Conservation (phyloP, 37 sponge, comb jelly and placozoan genomes). For the Dysidea cf. avara region DNA sequence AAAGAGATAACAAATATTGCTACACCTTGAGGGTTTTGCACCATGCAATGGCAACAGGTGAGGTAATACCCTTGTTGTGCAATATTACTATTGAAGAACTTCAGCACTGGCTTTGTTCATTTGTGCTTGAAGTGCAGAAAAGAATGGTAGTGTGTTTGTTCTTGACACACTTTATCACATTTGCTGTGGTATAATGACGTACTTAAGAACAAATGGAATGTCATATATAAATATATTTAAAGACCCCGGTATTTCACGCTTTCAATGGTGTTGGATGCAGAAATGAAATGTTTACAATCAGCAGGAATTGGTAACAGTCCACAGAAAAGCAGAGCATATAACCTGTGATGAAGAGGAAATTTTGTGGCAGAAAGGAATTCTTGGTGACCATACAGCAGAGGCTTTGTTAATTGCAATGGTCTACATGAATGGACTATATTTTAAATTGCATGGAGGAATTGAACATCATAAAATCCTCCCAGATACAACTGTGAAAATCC, state of each 20-base stretch:
- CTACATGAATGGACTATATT: constrained; percentile 10
- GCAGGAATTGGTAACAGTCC: neutral
- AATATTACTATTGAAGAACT: no score
- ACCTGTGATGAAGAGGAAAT: constrained; percentile 25
- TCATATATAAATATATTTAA: no score
- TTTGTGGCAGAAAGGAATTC: constrained; percentile 38
- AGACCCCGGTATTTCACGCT: constrained; percentile 13
- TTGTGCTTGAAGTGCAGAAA: no score
- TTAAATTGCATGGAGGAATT: constrained; percentile 29
- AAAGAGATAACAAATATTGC: no score
- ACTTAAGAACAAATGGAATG: no score
- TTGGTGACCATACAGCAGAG: constrained; percentile 21
- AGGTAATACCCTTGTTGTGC: no score
- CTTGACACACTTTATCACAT: no score
- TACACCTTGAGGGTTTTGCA: no score
- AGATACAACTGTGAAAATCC: constrained; percentile 3
- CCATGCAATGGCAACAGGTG: no score
- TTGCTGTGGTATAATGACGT: no score
- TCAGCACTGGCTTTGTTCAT: no score
- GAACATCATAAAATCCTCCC: constrained; percentile 37
- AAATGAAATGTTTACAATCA: constrained; percentile 30
- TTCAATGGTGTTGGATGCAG: neutral
- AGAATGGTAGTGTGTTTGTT: no score
- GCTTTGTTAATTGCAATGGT: constrained; percentile 27
- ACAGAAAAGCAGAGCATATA: constrained; percentile 39